Percentiles rank a stretch among this genome's conserved stretches.
These are phyloP conservation scores for Phragmatobia fuliginosa DNA, from an alignment of 2,888 invertebrate genomes.

Conservation along the genomic window DNA sequence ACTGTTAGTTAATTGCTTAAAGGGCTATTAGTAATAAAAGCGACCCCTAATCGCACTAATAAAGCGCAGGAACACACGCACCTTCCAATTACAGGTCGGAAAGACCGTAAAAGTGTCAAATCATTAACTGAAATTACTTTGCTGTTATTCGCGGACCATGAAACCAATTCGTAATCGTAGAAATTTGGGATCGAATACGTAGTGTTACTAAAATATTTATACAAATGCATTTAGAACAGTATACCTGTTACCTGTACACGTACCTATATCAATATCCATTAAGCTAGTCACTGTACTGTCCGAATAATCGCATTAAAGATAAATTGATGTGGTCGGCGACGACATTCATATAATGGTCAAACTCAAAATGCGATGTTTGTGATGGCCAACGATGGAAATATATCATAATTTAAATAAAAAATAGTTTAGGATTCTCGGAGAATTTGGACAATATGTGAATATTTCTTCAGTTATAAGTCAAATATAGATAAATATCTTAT, in stretches of 20 bases:
- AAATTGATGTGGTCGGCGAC: constrained; percentile 59
- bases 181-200: constrained; percentile 6
- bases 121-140: constrained; percentile 76
- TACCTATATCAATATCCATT: constrained; percentile 57
- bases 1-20: constrained; percentile 66
- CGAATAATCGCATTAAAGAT: constrained; percentile 64
- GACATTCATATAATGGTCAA: constrained; percentile 56
- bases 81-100: constrained; percentile 59
- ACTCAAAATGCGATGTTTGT: constrained; percentile 54
- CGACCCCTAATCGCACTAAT: constrained; percentile 68
- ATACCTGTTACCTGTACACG: constrained; percentile 18
- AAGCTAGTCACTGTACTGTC: constrained; percentile 55
- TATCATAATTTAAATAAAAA: no score
- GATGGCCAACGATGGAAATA: no score
- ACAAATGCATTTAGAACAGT: constrained; percentile 29
- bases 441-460: no score
- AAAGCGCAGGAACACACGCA: constrained; percentile 66
- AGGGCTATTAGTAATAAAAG: constrained; percentile 73
- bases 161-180: constrained; percentile 31
- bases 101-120: constrained; percentile 75
- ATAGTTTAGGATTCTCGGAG: no score
- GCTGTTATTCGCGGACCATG: constrained; percentile 52
- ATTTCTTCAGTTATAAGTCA: no score
- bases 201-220: constrained; percentile 24
- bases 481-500: no score